Percentiles rank a stretch among this genome's conserved stretches.
phyloP scores from a whole-genome alignment of 2,888 invertebrate species.

The Diachrysia chrysitis region DNA sequence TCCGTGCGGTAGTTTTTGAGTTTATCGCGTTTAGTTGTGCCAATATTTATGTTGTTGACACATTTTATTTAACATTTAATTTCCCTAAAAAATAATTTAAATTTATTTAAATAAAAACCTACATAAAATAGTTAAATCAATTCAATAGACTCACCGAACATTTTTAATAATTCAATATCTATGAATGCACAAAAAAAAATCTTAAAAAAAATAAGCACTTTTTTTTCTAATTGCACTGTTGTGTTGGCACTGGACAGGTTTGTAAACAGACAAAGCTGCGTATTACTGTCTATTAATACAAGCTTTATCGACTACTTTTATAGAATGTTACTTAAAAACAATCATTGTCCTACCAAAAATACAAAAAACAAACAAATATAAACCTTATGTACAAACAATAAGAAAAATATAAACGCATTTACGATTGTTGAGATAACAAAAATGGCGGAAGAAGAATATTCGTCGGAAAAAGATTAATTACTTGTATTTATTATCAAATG shows the following conservation, averaged over 20 bases:
- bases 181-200: conserved; percentile 22
- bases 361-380: conserved; percentile 21
- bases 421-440: conserved; percentile 41
- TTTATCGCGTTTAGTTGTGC: too few species aligned
- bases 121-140: background rate
- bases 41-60: too few species aligned
- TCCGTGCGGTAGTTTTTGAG: too few species aligned
- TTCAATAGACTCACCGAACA: conserved; percentile 47
- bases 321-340: conserved; percentile 41
- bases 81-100: too few species aligned
- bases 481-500: conserved; percentile 29
- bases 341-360: conserved; percentile 13
- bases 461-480: conserved; percentile 44
- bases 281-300: conserved; percentile 46
- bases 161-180: conserved; percentile 30
- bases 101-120: too few species aligned
- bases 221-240: conserved; percentile 22
- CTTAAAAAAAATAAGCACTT: conserved; percentile 12
- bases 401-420: background rate
- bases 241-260: conserved; percentile 31
- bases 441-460: conserved; percentile 39
- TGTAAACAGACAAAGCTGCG: conserved; percentile 50
- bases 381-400: conserved; percentile 10
- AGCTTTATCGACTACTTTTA: conserved; percentile 49
- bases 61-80: too few species aligned